phyloP scores from a whole-genome alignment of 2,113 vertebrate species.

The Chiloscyllium plagiosum region DNA sequence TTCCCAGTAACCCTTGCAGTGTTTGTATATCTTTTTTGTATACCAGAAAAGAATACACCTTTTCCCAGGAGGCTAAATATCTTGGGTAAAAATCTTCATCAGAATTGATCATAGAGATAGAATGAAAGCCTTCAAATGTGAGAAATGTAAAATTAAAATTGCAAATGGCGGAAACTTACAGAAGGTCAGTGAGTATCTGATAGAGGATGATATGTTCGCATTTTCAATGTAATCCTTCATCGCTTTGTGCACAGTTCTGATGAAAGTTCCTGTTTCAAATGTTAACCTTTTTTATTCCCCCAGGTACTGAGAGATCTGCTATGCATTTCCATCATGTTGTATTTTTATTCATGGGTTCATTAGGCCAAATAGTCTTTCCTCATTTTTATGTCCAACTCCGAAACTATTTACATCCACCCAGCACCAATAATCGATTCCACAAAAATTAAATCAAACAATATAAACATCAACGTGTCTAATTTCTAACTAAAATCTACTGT shows the following conservation, averaged over 20 bases:
- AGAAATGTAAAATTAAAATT: not conserved
- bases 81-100: not conserved
- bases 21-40: not conserved
- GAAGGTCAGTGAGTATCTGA: not conserved
- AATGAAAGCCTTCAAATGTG: not conserved
- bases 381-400: not conserved
- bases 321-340: not conserved
- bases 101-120: not conserved
- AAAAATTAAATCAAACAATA: not conserved
- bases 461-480: not conserved
- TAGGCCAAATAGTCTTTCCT: not conserved
- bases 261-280: not conserved
- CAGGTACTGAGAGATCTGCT: not conserved
- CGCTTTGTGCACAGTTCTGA: not conserved
- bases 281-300: not conserved
- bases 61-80: not conserved
- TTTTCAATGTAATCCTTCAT: not conserved
- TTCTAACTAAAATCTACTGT: not conserved
- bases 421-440: not conserved
- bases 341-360: not conserved
- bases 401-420: not conserved
- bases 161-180: not conserved
- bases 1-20: not conserved
- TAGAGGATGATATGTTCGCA: not conserved
- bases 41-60: not conserved